Evolutionary conservation across 2,888 invertebrate genomes (phyloP).

Genomic region (Pardosa pseudoannulata): DNA sequence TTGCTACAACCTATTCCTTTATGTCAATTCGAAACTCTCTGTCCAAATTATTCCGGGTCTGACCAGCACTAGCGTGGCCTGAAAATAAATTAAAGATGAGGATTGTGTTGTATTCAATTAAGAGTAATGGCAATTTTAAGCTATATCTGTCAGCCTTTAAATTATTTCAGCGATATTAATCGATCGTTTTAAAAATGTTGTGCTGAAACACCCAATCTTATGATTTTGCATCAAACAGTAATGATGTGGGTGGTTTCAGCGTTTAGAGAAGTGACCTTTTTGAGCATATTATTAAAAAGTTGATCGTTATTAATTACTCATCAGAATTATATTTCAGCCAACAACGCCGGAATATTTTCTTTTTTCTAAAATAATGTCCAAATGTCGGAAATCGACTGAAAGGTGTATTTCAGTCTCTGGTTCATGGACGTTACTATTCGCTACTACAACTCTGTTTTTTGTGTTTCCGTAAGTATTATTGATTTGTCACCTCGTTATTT

Average conservation of each 20-base stretch:
- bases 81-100: background rate
- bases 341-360: background rate
- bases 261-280: background rate
- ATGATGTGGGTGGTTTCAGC: background rate
- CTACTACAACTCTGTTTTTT: constrained; percentile 95
- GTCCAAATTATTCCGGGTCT: background rate
- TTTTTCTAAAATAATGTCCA: constrained; percentile 84
- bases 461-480: constrained; percentile 94
- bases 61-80: constrained; percentile 3
- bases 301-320: constrained; percentile 32
- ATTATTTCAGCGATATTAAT: background rate
- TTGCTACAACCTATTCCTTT: no score
- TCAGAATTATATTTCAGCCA: background rate
- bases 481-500: no score
- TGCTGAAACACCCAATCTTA: background rate
- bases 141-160: background rate
- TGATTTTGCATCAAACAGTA: background rate
- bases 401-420: constrained; percentile 98
- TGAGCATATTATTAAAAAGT: constrained; percentile 16
- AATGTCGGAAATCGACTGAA: constrained; percentile 93
- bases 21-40: no score
- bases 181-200: background rate
- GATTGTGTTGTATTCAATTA: background rate
- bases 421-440: constrained; percentile 97
- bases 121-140: background rate